These are phyloP conservation scores for Osmerus mordax DNA, from an alignment of 2,113 vertebrate genomes.

Conservation along the genomic window DNA sequence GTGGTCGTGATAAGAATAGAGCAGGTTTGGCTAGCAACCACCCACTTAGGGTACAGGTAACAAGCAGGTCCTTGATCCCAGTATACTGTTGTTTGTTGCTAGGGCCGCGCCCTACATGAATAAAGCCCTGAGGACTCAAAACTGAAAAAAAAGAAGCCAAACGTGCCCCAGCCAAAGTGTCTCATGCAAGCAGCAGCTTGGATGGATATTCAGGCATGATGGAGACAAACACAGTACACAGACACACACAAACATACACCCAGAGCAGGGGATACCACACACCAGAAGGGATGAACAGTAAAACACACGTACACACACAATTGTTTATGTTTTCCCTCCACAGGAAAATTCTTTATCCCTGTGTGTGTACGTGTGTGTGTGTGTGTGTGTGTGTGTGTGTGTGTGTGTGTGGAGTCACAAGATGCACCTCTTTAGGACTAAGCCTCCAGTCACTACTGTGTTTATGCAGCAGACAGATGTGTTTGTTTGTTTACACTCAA, in stretches of 20 bases:
- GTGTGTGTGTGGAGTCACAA: conserved; percentile 23
- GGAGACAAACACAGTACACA: not conserved
- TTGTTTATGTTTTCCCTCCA: conserved; percentile 1
- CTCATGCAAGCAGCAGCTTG: too few relatives aligned
- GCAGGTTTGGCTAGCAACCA: not conserved
- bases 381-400: not conserved
- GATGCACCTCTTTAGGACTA: conserved; percentile 15
- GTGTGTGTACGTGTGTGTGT: not conserved
- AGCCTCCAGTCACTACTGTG: not conserved
- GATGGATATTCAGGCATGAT: not conserved
- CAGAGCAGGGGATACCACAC: conserved; percentile 2
- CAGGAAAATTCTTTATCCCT: not conserved
- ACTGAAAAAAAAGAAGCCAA: conserved; percentile 7
- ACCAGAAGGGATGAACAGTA: not conserved
- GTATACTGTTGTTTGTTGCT: not conserved
- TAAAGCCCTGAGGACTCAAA: conserved; percentile 6
- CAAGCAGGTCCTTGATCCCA: not conserved
- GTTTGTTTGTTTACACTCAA: not conserved
- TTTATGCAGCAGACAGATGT: not conserved
- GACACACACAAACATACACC: not conserved
- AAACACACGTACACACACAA: not conserved
- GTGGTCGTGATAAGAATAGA: too few relatives aligned
- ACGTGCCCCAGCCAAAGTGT: conserved; percentile 15
- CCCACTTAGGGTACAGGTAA: not conserved
- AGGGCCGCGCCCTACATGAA: conserved; percentile 31